Conservation (phyloP, 2,888 invertebrate genomes). For the Deilephila porcellus region DNA sequence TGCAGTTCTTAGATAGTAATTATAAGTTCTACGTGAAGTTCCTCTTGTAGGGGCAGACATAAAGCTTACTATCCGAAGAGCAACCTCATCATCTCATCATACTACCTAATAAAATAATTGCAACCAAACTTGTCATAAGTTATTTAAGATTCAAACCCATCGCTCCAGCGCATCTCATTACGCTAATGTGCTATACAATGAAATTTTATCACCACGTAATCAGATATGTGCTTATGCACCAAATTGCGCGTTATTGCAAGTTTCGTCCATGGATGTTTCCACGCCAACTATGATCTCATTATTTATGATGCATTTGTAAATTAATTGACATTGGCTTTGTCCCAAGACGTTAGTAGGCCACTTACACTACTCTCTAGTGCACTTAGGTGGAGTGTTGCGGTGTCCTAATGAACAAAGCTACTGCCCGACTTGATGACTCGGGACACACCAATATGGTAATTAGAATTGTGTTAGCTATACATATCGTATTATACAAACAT, state of each 20-base stretch:
- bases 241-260: not conserved
- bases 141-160: no score
- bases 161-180: no score
- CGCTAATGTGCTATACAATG: not conserved
- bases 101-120: no score
- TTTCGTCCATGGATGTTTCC: not conserved
- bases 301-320: conserved; percentile 19
- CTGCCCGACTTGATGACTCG: conserved; percentile 2
- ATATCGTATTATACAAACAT: not conserved
- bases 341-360: conserved; percentile 23
- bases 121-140: no score
- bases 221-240: not conserved
- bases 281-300: not conserved
- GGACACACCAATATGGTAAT: not conserved
- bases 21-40: no score
- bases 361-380: not conserved
- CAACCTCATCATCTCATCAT: no score
- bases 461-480: not conserved
- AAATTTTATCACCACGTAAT: no score
- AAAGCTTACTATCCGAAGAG: no score
- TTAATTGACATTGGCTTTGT: conserved; percentile 20
- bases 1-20: no score
- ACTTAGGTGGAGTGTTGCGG: conserved; percentile 24
- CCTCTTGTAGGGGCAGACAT: no score
- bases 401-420: conserved; percentile 19